A percentile compares a stretch with the other conserved stretches of the same genome.
Conservation (phyloP, 1,140 invertebrate genomes). For the Proales similis region DNA sequence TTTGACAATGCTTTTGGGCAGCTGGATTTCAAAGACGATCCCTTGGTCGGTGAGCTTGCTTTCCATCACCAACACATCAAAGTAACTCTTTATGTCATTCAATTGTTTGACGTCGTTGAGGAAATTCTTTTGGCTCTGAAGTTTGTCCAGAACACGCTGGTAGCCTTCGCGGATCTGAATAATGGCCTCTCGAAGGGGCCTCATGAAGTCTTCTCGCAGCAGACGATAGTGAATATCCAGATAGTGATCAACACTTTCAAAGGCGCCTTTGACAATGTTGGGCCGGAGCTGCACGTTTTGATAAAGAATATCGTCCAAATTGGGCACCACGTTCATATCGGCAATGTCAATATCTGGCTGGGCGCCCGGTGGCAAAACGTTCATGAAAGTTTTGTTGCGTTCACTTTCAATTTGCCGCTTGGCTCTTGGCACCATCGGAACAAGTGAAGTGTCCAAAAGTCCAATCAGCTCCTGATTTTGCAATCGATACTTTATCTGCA, state of each 20-base stretch:
- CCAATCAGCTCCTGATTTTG: slow-evolving; percentile 6
- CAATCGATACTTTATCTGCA: slow-evolving; percentile 6
- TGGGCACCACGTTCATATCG: slow-evolving; percentile 45
- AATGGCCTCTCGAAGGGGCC: slow-evolving; percentile 52
- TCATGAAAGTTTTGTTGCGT: too few species aligned
- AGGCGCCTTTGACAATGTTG: slow-evolving; percentile 60
- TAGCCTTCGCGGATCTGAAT: slow-evolving; percentile 39
- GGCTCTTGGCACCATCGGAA: not conserved
- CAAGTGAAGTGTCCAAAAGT: not conserved
- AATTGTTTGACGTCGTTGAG: slow-evolving; percentile 11
- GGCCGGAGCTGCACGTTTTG: slow-evolving; percentile 52
- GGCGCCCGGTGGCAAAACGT: too few species aligned
- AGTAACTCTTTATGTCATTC: slow-evolving; percentile 22
- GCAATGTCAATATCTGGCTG: slow-evolving; percentile 47
- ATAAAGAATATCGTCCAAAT: slow-evolving; percentile 42
- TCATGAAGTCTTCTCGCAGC: slow-evolving; percentile 63
- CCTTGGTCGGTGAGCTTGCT: slow-evolving; percentile 23
- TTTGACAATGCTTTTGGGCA: slow-evolving; percentile 36
- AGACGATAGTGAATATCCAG: slow-evolving; percentile 67
- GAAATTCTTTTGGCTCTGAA: not conserved
- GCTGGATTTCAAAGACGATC: slow-evolving; percentile 39
- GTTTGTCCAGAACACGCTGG: not conserved
- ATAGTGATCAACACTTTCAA: slow-evolving; percentile 63
- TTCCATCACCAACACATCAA: slow-evolving; percentile 14
- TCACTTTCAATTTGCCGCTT: not conserved